Evolutionary conservation across 2,113 vertebrate species (phyloP).

Genomic region (Plestiodon gilberti): DNA sequence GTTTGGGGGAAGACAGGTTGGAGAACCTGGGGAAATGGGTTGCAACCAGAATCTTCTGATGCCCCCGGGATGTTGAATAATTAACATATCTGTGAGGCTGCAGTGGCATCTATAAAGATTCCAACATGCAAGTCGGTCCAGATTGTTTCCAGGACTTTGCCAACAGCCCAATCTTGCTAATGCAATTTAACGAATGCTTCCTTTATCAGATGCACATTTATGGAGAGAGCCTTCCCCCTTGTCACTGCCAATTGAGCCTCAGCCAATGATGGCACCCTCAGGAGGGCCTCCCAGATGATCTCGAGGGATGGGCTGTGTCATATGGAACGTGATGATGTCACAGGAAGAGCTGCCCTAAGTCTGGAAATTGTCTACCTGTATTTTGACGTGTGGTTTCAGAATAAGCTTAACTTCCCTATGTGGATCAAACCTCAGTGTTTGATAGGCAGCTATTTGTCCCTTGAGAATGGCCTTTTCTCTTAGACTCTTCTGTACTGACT

Average conservation of each 20-base stretch:
- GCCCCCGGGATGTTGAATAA: neutral
- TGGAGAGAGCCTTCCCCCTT: neutral
- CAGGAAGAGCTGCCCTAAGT: neutral
- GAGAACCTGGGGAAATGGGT: neutral
- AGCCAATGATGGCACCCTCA: neutral
- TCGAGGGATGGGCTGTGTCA: no score
- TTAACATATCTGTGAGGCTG: neutral
- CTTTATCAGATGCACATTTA: neutral
- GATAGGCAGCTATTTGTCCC: neutral
- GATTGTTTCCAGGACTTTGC: neutral
- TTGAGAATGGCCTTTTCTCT: neutral
- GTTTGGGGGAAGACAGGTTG: neutral
- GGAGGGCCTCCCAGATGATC: no score
- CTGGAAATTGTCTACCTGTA: neutral
- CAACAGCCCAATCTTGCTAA: neutral
- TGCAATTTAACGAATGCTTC: neutral
- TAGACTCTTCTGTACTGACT: neutral
- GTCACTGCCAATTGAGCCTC: neutral
- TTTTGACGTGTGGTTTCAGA: slow-evolving; percentile 31
- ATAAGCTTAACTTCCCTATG: neutral
- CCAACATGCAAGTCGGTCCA: neutral
- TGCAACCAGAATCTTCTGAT: neutral
- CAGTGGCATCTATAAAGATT: neutral
- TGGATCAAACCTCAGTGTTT: neutral
- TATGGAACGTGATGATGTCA: no score